Evolutionary conservation across 2,113 vertebrate genomes (phyloP).

Genomic region (Callithrix jacchus): DNA sequence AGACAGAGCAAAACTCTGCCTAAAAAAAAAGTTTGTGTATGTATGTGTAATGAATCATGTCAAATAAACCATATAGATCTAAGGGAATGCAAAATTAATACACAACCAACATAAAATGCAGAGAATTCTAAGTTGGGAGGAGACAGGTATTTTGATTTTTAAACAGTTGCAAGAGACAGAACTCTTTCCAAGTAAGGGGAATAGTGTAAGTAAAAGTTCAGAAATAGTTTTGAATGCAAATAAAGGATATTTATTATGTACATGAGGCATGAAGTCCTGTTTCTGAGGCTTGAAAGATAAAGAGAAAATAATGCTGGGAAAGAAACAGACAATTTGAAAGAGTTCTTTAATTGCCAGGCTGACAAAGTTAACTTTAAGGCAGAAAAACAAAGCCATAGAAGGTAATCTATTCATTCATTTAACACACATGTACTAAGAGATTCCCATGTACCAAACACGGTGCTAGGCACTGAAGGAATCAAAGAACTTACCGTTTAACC

Average conservation of each 20-base stretch:
- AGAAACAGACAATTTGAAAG: neutral
- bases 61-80: neutral
- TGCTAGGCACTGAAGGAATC: neutral
- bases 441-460: neutral
- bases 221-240: neutral
- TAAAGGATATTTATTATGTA: neutral
- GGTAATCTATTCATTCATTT: neutral
- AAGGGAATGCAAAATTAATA: neutral
- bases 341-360: neutral
- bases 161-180: neutral
- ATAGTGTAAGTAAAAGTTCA: neutral
- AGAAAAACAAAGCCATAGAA: neutral
- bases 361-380: neutral
- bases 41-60: neutral
- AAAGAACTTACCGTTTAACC: neutral
- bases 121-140: neutral
- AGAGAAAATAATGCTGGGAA: neutral
- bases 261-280: neutral
- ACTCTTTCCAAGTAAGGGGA: neutral
- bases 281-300: neutral
- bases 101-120: neutral
- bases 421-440: neutral
- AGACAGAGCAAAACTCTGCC: too few species aligned
- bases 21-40: neutral
- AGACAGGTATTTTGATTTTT: neutral